Evolutionary conservation across 2,113 vertebrate genomes (phyloP).

Genomic region (Lagenorhynchus albirostris): DNA sequence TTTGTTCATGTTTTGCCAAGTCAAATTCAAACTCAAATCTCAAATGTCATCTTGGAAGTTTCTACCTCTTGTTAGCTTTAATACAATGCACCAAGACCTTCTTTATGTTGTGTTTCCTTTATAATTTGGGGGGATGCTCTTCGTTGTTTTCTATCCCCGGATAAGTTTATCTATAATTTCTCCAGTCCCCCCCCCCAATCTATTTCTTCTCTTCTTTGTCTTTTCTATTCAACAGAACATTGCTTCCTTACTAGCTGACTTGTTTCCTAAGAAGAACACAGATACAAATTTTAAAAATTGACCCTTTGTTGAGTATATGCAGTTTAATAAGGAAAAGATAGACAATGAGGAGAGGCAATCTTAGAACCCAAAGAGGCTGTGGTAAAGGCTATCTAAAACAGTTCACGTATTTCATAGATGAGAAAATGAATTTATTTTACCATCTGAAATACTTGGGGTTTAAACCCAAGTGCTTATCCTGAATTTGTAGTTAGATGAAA

Average conservation of each 20-base stretch:
- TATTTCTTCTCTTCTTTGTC: not conserved
- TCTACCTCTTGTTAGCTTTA: not conserved
- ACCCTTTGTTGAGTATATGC: not conserved
- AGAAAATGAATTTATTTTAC: not conserved
- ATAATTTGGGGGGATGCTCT: not conserved
- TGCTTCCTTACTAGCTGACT: not conserved
- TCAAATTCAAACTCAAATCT: slow-evolving; percentile 37
- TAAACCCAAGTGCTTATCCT: not conserved
- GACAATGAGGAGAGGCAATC: not conserved
- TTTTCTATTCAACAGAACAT: not conserved
- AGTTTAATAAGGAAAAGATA: not conserved
- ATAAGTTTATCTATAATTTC: not conserved
- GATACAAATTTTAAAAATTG: not conserved
- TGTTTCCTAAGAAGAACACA: not conserved
- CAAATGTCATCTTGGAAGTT: not conserved
- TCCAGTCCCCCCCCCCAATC: not conserved
- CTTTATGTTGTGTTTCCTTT: not conserved
- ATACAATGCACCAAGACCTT: not conserved
- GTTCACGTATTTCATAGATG: not conserved
- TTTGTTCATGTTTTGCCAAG: slow-evolving; percentile 4
- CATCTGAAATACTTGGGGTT: not conserved
- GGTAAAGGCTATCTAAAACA: not conserved
- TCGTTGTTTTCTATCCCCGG: not conserved
- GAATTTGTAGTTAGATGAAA: not conserved
- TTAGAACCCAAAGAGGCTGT: not conserved